Evolutionary conservation across 2,888 invertebrate genomes (phyloP).

Genomic region (Brachyptera risi): DNA sequence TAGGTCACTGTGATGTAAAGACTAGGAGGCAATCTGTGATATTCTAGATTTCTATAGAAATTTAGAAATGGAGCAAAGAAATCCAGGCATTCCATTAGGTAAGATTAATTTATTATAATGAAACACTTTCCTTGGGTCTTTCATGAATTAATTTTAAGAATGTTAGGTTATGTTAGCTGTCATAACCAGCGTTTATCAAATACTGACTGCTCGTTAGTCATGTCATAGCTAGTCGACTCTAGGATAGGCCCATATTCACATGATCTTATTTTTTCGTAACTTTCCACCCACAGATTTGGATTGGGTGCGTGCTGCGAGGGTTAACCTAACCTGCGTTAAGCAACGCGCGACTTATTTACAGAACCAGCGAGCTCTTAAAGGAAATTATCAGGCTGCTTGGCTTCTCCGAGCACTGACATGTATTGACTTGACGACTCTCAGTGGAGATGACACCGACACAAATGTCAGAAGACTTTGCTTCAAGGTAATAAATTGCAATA

Average conservation of each 20-base stretch:
- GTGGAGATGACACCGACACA: conserved; percentile 72
- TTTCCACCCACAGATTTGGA: conserved; percentile 44
- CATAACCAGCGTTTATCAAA: neutral
- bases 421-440: conserved; percentile 90
- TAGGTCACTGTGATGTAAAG: no score
- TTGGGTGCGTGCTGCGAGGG: conserved; percentile 50
- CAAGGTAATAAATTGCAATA: conserved; percentile 64
- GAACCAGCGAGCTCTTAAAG: conserved; percentile 37
- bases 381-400: conserved; percentile 64
- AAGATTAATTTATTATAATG: neutral
- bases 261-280: neutral
- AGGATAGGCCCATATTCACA: neutral
- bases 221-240: neutral
- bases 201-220: neutral
- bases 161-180: neutral
- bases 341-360: conserved; percentile 50
- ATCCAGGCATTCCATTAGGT: conserved; percentile 1
- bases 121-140: neutral
- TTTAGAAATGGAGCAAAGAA: conserved; percentile 9
- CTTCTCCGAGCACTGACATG: conserved; percentile 75
- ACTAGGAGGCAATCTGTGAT: no score
- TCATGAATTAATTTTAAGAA: no score
- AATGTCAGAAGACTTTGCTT: conserved; percentile 78
- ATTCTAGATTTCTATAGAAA: no score
- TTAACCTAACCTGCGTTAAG: conserved; percentile 57